Base-by-base conservation (phyloP, 2,797 vertebrate genomes). In the Coilia nasus region DNA sequence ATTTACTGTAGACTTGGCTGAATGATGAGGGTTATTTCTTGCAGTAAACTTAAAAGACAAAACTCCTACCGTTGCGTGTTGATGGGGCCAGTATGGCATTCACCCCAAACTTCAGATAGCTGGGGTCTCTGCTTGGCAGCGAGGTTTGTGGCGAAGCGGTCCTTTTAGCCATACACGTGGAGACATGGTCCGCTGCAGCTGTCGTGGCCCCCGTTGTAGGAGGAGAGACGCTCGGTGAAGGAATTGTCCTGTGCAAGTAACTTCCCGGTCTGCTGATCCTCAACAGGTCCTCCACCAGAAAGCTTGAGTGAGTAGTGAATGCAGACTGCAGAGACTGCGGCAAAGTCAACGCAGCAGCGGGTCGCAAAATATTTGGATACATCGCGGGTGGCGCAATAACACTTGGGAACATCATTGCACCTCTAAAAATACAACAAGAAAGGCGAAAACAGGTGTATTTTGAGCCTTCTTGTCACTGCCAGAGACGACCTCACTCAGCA, bases 71-170 rank as follows among this genome's bases (percentile, higher is more conserved):
- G 81, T 94, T 93, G 84, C 96, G 95, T 47, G 97, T 94, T 10
- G 96, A 89, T 1, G 97, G 97, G 2, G 97, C 96, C 78, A 99
- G 97, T 62, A 99, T 99, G 88, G 98, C 97, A 56, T 97, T 97
- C 88, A 99, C 98, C 47, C 98, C 98, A 84, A 99, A 99, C 93
- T 99, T 99, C 2, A 99, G 96, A 92, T 95, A 97, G 28, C 94
- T 95, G 31, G 97, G 91, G 54, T 97, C 96, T 87, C 81, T 62
- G 89, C 87, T 85, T 23, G 83, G 50, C 81, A 87, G 21, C 1
- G 86, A 87, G 54, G 91, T 92, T 89, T 93, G 94, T 0, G 92
- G 90, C 57, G 96, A 95, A 67, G 94, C 89, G 59, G 92, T 92
- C 83, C 93, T 92, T 71, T 93, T 90, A 60, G 89, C 90, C 44